Evolutionary conservation across 2,888 invertebrate species (phyloP).

Genomic region (Fissipunctia ypsillon): DNA sequence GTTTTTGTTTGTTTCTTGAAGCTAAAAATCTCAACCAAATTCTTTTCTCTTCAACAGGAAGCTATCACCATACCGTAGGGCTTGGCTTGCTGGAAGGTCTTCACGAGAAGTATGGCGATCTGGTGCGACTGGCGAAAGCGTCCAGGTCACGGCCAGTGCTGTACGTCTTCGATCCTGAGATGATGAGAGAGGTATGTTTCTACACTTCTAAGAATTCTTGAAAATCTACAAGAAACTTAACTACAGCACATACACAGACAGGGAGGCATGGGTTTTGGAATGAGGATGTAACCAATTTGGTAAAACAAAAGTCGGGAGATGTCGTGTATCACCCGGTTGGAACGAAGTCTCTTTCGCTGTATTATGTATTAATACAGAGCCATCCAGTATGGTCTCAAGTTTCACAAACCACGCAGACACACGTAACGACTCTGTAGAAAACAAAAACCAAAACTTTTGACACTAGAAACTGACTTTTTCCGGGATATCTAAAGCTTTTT

Average conservation of each 20-base stretch:
- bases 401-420: too few relatives aligned
- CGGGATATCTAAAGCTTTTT: too few relatives aligned
- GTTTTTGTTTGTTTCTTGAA: neutral
- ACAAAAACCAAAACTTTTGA: too few relatives aligned
- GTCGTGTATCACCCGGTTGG: too few relatives aligned
- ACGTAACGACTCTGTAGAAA: too few relatives aligned
- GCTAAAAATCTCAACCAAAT: neutral
- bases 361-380: too few relatives aligned
- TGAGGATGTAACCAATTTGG: neutral
- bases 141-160: constrained; percentile 83
- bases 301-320: too few relatives aligned
- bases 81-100: constrained; percentile 85
- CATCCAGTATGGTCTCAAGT: too few relatives aligned
- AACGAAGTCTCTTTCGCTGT: too few relatives aligned
- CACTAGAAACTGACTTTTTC: too few relatives aligned
- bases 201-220: neutral
- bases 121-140: constrained; percentile 85
- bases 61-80: constrained; percentile 86
- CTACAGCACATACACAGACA: neutral
- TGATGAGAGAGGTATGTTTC: constrained; percentile 83
- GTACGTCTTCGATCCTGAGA: constrained; percentile 85
- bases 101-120: constrained; percentile 81
- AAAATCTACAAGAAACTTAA: neutral
- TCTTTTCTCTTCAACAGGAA: constrained; percentile 72
- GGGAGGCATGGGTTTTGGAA: neutral